A percentile compares a stretch with the other conserved stretches of the same genome.
phyloP scores from a whole-genome alignment of 2,797 vertebrate species.

The Phoebastria nigripes region DNA sequence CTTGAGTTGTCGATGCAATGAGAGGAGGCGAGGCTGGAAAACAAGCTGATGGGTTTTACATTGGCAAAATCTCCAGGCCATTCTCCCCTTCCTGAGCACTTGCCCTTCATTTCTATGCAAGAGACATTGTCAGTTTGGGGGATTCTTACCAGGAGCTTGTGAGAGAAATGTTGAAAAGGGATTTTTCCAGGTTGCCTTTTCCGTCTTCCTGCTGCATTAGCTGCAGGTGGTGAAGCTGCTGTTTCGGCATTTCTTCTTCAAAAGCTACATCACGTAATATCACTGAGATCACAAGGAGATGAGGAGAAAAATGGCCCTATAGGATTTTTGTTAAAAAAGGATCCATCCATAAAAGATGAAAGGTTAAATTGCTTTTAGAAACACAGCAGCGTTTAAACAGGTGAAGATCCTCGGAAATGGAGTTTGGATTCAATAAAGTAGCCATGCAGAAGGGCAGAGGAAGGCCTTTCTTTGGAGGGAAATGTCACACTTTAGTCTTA shows the following conservation, averaged over 20 bases:
- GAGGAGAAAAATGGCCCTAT: constrained; percentile 67
- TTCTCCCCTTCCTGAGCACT: not conserved
- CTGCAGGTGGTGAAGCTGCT: constrained; percentile 68
- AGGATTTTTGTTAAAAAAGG: constrained; percentile 67
- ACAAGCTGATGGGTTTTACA: not conserved
- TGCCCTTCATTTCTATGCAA: constrained; percentile 50
- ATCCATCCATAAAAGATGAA: constrained; percentile 70
- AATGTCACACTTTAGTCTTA: constrained; percentile 62
- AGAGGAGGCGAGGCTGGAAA: not conserved
- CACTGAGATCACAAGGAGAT: constrained; percentile 65
- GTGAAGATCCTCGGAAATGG: constrained; percentile 52
- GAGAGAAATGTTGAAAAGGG: constrained; percentile 65
- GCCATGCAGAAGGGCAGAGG: constrained; percentile 59
- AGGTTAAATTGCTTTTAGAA: constrained; percentile 69
- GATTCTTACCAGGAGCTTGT: constrained; percentile 59
- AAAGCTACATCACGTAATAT: constrained; percentile 65
- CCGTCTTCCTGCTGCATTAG: constrained; percentile 55
- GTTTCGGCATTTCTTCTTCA: constrained; percentile 70
- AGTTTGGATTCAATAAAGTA: constrained; percentile 66
- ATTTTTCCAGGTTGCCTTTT: constrained; percentile 67
- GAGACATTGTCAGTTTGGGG: constrained; percentile 43
- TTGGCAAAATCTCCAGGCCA: constrained; percentile 9
- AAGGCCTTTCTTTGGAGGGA: constrained; percentile 63
- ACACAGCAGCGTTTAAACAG: constrained; percentile 65
- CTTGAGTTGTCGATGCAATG: not conserved